Conservation (phyloP, 2,888 invertebrate species). For the Drosophila trichaetosa region DNA sequence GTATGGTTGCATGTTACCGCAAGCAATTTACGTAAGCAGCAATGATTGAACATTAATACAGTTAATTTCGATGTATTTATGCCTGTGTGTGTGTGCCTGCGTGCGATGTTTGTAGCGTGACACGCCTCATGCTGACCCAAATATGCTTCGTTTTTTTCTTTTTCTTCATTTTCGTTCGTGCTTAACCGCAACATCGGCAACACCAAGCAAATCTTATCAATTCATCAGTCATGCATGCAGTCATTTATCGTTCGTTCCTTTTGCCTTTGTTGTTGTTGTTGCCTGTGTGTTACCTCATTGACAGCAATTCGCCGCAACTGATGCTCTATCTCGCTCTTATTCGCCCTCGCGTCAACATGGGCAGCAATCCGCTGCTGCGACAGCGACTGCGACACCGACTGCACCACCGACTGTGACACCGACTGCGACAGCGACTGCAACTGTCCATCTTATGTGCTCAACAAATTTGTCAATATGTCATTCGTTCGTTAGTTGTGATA, state of each 20-base stretch:
- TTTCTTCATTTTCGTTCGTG: constrained; percentile 29
- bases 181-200: constrained; percentile 25
- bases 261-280: constrained; percentile 30
- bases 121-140: constrained; percentile 70
- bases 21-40: constrained; percentile 49
- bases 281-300: constrained; percentile 56
- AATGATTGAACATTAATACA: constrained; percentile 46
- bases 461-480: background rate
- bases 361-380: constrained; percentile 5
- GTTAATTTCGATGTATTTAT: constrained; percentile 6
- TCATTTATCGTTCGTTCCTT: constrained; percentile 62
- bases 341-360: constrained; percentile 39
- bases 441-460: background rate
- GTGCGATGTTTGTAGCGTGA: constrained; percentile 53
- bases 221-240: constrained; percentile 77
- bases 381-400: background rate
- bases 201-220: constrained; percentile 61
- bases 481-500: background rate
- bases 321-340: constrained; percentile 11
- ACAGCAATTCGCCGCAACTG: constrained; percentile 52
- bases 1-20: constrained; percentile 30
- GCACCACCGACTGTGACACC: too few relatives aligned
- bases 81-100: constrained; percentile 50
- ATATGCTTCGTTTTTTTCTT: constrained; percentile 31
- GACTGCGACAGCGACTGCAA: background rate